phyloP scores from a whole-genome alignment of 2,888 invertebrate species.

The Ophraella communa region DNA sequence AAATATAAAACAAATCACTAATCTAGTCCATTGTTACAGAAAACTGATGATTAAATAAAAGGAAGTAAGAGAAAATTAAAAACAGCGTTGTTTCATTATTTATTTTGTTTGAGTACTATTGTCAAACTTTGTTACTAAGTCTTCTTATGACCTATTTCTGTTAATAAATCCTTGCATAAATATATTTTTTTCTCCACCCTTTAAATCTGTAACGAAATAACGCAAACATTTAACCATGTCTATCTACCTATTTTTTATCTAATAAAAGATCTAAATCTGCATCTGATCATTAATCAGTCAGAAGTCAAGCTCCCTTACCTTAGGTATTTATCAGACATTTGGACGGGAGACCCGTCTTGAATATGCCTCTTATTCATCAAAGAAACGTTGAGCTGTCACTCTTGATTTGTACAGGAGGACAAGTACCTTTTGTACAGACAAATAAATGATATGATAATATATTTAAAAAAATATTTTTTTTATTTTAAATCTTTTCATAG shows the following conservation, averaged over 20 bases:
- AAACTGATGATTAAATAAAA: too few species aligned
- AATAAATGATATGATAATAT: conserved; percentile 3
- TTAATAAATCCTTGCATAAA: too few species aligned
- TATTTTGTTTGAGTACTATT: too few species aligned
- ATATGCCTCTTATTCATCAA: conserved; percentile 42
- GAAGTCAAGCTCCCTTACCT: conserved; percentile 39
- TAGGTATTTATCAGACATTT: conserved; percentile 40
- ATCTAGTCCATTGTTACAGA: too few species aligned
- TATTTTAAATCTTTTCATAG: too few species aligned
- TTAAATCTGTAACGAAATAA: neutral
- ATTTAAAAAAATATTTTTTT: too few species aligned
- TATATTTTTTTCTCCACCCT: too few species aligned
- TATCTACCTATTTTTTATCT: conserved; percentile 30
- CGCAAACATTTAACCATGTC: neutral
- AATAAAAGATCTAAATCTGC: conserved; percentile 37
- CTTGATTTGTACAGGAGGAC: conserved; percentile 26
- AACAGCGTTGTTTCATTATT: too few species aligned
- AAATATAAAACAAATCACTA: too few species aligned
- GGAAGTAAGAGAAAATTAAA: too few species aligned
- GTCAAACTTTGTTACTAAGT: too few species aligned
- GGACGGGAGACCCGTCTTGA: conserved; percentile 4
- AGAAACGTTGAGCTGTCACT: conserved; percentile 36
- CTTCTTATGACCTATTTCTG: too few species aligned
- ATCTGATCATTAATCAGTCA: conserved; percentile 42
- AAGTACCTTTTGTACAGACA: conserved; percentile 11